Evolutionary conservation across 2,888 invertebrate genomes (phyloP).

Genomic region (Melanotus villosus): DNA sequence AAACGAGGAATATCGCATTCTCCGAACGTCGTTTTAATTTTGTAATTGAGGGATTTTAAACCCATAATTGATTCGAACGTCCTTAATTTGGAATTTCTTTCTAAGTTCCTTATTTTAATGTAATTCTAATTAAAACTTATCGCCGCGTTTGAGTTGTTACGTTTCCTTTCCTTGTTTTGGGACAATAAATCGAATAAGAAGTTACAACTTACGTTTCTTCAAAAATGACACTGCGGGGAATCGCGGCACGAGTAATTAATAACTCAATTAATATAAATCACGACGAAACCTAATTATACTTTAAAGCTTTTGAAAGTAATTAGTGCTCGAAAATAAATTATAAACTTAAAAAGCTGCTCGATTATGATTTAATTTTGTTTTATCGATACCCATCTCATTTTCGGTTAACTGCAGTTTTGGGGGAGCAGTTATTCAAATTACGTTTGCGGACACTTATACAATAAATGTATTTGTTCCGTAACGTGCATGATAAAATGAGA

Average conservation of each 20-base stretch:
- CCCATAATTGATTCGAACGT: too few species aligned
- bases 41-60: too few species aligned
- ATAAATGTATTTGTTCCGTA: slow-evolving; percentile 30
- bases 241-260: slow-evolving; percentile 21
- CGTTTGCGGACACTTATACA: slow-evolving; percentile 8
- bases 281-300: slow-evolving; percentile 9
- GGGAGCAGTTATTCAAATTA: not conserved
- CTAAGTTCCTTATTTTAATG: too few species aligned
- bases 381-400: not conserved
- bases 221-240: slow-evolving; percentile 10
- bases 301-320: slow-evolving; percentile 8
- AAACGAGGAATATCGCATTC: too few species aligned
- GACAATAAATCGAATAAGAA: not conserved
- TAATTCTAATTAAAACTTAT: too few species aligned
- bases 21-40: too few species aligned
- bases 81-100: too few species aligned
- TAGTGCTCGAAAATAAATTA: not conserved
- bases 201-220: not conserved
- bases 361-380: slow-evolving; percentile 10
- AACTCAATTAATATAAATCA: slow-evolving; percentile 22
- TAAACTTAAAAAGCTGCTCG: not conserved
- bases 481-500: slow-evolving; percentile 35
- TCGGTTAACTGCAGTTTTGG: not conserved
- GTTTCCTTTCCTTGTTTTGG: too few species aligned
- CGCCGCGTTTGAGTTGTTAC: too few species aligned